Percentiles rank a stretch among this genome's conserved stretches.
Evolutionary conservation across 2,113 vertebrate species (phyloP).

Genomic region (Cryptotis parvus): DNA sequence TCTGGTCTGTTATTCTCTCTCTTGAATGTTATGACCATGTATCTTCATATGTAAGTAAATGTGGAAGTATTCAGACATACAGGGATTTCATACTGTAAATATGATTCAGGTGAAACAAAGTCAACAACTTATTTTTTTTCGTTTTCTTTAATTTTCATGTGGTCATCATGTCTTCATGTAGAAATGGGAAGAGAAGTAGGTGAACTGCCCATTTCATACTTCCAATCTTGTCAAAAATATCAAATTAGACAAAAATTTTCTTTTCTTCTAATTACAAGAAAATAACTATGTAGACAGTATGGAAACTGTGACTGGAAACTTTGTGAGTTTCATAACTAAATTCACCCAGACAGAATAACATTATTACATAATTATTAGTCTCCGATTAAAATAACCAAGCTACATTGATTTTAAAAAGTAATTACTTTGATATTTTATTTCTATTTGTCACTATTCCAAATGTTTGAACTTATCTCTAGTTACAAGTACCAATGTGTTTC

Average conservation of each 20-base stretch:
- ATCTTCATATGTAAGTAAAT: slow-evolving; percentile 31
- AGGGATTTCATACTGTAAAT: neutral
- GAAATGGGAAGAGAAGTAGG: neutral
- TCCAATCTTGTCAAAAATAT: neutral
- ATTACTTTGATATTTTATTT: neutral
- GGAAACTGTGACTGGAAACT: neutral
- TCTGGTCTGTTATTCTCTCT: slow-evolving; percentile 6
- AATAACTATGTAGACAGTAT: neutral
- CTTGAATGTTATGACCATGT: neutral
- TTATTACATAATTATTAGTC: neutral
- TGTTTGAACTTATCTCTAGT: too few relatives aligned
- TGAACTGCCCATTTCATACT: neutral
- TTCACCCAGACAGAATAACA: neutral
- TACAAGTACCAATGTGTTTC: neutral
- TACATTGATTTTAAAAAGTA: neutral
- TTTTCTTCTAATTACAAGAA: neutral
- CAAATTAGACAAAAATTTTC: neutral
- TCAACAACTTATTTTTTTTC: neutral
- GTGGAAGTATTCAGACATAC: neutral
- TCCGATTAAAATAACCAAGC: neutral
- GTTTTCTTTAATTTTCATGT: slow-evolving; percentile 9
- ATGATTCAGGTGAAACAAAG: neutral
- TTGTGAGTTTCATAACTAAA: slow-evolving; percentile 17
- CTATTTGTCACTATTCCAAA: too few relatives aligned
- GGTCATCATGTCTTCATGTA: neutral